Evolutionary conservation across 2,797 vertebrate genomes (phyloP).

Genomic region (Lepilemur ruficaudatus): DNA sequence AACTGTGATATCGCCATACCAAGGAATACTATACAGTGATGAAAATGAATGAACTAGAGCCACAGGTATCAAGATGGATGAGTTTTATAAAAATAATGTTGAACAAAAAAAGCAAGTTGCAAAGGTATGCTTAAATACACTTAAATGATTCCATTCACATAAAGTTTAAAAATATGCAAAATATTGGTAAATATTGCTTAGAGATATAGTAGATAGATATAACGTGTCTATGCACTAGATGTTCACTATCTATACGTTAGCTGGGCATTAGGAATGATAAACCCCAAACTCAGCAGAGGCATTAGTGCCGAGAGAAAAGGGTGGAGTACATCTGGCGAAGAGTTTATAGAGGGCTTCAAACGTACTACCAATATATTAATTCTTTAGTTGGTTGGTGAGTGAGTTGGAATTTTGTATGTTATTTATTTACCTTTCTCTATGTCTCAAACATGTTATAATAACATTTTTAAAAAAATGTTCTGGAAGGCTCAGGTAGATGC

Average conservation of each 20-base stretch:
- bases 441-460: not conserved
- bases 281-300: not conserved
- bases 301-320: not conserved
- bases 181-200: not conserved
- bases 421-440: constrained; percentile 21
- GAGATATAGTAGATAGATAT: not conserved
- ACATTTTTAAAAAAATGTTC: not conserved
- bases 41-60: not conserved
- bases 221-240: not conserved
- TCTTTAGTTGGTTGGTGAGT: not conserved
- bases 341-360: not conserved
- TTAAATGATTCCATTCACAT: not conserved
- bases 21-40: not conserved
- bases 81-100: not conserved
- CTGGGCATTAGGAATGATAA: not conserved
- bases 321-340: not conserved
- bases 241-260: not conserved
- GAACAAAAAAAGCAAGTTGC: not conserved
- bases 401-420: not conserved
- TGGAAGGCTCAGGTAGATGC: not conserved
- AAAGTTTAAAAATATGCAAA: constrained; percentile 1
- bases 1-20: not conserved
- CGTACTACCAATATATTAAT: not conserved
- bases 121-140: not conserved
- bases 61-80: not conserved